Base-by-base conservation (phyloP, 2,888 invertebrate genomes). In the Mythimna impura region DNA sequence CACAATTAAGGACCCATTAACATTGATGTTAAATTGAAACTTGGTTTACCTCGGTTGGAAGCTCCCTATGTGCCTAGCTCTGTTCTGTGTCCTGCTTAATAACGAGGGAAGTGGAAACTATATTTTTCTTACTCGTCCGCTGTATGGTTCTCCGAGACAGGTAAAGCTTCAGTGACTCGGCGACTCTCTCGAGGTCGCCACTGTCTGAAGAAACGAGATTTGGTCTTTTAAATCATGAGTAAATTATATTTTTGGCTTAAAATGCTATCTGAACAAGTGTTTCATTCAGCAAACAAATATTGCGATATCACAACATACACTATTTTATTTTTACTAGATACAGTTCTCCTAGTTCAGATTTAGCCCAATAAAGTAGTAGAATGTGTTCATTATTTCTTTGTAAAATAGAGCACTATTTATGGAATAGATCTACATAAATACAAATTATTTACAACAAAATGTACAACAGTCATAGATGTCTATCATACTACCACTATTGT, bases 381-480 rank as follows among this genome's bases (percentile, higher is more conserved):
- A 52, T 64, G 12, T 9, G 25, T 12, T 71, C 0, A 10, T 52
- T 22, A 34, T 40, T 25, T 22, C 8, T 62, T 57, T 30, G 10
- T 25, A 40, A 22, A 57, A 52, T 17, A 65, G 8, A 64, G 47
- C 36, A 61, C n/a, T n/a, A 30, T 57, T 47, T 57, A 72, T 36
- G 2, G 0, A 58, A 54, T 76, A n/a, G 4, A 34, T 50, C 36
- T 50, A 58, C 14, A 66, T 58, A 34, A 40, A 20, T n/a, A 63
- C 20, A 70, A 66, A 60, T 60, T 36, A 55, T 12, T 66, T 73
- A 66, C 50, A 78, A 73, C 64, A 73, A 9, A 73, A 68, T 65
- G 10, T 61, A 68, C 65, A 78, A 78, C 62, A 64, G 20, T 75
- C 34, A 58, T 55, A 60, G 8, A 60, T 62, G 55, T 20, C 25